Evolutionary conservation across 2,888 invertebrate genomes (phyloP).

Genomic region (Emesis furor): DNA sequence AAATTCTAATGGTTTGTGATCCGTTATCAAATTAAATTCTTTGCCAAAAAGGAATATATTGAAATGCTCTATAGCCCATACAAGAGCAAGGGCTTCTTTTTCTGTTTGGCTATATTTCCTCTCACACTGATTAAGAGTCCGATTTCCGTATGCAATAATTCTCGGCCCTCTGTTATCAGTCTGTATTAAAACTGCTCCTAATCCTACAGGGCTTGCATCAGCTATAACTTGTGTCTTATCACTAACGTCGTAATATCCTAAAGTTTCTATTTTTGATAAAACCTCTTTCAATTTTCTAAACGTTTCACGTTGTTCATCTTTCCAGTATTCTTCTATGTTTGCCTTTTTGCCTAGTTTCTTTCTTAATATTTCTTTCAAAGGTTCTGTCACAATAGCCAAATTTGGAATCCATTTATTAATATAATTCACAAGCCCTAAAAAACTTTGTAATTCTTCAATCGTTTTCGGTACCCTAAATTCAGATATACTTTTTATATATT

Average conservation of each 20-base stretch:
- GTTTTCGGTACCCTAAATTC: constrained; percentile 60
- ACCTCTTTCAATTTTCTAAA: constrained; percentile 26
- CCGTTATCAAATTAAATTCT: constrained; percentile 76
- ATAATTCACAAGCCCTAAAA: constrained; percentile 74
- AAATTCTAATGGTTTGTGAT: constrained; percentile 80
- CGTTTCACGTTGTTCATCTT: constrained; percentile 37
- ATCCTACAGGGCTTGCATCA: constrained; percentile 44
- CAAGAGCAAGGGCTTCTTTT: constrained; percentile 68
- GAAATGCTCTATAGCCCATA: constrained; percentile 63
- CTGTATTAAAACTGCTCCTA: constrained; percentile 50
- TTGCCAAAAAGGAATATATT: constrained; percentile 73
- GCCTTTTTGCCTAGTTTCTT: constrained; percentile 38
- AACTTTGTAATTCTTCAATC: constrained; percentile 75
- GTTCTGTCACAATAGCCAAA: constrained; percentile 67
- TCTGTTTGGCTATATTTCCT: constrained; percentile 72
- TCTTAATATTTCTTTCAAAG: constrained; percentile 53
- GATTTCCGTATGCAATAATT: constrained; percentile 71
- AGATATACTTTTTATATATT: constrained; percentile 52
- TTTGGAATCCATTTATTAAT: constrained; percentile 73
- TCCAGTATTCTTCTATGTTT: constrained; percentile 55
- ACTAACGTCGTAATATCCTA: constrained; percentile 33
- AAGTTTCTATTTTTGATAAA: constrained; percentile 8
- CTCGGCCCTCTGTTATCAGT: constrained; percentile 51
- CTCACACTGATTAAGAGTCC: constrained; percentile 51
- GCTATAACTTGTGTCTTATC: constrained; percentile 45